Conservation (phyloP, 2,113 vertebrate genomes). For the Artemisiospiza belli region DNA sequence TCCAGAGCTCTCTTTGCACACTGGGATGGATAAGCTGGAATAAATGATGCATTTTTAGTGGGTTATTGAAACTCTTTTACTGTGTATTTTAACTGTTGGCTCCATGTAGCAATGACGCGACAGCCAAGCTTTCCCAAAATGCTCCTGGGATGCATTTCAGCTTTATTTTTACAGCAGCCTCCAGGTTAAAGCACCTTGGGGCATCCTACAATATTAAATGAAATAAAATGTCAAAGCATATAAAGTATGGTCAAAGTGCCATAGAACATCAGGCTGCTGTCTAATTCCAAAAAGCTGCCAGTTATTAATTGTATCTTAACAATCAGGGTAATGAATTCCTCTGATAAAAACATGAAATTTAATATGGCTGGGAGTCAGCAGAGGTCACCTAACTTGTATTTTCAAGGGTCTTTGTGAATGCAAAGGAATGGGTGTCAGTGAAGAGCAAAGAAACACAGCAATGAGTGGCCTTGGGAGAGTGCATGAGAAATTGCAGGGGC, state of each 20-base stretch:
- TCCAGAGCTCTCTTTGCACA: not conserved
- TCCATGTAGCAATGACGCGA: not conserved
- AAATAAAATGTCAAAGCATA: constrained; percentile 27
- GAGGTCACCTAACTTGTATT: not conserved
- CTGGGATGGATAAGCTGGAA: not conserved
- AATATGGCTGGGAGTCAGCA: not conserved
- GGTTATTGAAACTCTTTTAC: not conserved
- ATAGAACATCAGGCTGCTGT: not conserved
- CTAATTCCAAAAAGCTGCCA: constrained; percentile 2
- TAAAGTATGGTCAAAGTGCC: not conserved
- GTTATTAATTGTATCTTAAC: not conserved
- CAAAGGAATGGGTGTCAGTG: not conserved
- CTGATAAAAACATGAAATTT: not conserved
- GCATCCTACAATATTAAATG: not conserved
- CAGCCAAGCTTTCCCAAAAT: constrained; percentile 1
- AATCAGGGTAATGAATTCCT: not conserved
- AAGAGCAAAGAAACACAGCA: not conserved
- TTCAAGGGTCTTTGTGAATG: not conserved
- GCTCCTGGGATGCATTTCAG: not conserved
- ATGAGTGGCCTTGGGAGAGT: not conserved
- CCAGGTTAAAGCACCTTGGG: not conserved
- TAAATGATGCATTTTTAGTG: not conserved
- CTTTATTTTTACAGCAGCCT: constrained; percentile 17
- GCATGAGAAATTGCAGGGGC: not conserved
- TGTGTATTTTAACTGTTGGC: not conserved